phyloP scores from a whole-genome alignment of 1,140 invertebrate species.

The Drosophila nigromelanica region DNA sequence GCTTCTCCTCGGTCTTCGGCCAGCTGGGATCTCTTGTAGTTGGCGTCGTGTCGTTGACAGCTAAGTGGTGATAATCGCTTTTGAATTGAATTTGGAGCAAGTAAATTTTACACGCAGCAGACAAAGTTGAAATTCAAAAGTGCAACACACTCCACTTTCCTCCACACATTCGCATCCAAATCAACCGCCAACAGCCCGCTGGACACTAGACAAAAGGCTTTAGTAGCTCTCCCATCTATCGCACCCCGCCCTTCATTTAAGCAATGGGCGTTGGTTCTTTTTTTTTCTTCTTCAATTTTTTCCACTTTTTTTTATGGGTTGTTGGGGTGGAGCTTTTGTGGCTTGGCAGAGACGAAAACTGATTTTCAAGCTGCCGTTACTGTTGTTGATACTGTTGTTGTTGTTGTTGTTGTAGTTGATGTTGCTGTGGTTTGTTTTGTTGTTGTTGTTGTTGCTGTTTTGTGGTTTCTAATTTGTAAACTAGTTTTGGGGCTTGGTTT shows the following conservation, averaged over 20 bases:
- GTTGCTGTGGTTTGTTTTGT: conserved; percentile 39
- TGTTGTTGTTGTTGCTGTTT: conserved; percentile 50
- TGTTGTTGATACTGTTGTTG: conserved; percentile 43
- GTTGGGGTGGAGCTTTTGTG: conserved; percentile 41
- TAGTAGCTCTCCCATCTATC: neutral
- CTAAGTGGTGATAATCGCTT: conserved; percentile 80
- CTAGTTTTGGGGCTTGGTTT: conserved; percentile 53
- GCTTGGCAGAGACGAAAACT: conserved; percentile 42
- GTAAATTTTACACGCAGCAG: conserved; percentile 67
- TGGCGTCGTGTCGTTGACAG: conserved; percentile 75
- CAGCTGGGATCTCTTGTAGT: conserved; percentile 28
- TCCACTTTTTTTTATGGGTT: conserved; percentile 6
- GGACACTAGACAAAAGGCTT: conserved; percentile 53
- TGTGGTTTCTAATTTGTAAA: conserved; percentile 71
- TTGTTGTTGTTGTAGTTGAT: conserved; percentile 14
- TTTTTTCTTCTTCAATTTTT: neutral
- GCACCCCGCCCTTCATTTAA: conserved; percentile 1
- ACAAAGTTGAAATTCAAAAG: conserved; percentile 76
- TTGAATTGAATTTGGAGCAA: conserved; percentile 76
- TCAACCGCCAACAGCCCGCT: neutral
- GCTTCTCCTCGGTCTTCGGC: conserved; percentile 20
- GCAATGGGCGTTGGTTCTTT: neutral
- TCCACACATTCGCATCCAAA: neutral
- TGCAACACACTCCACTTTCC: conserved; percentile 57
- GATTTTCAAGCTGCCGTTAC: conserved; percentile 38